Evolutionary conservation across 2,888 invertebrate genomes (phyloP).

Genomic region (Hirtodrosophila confusa): DNA sequence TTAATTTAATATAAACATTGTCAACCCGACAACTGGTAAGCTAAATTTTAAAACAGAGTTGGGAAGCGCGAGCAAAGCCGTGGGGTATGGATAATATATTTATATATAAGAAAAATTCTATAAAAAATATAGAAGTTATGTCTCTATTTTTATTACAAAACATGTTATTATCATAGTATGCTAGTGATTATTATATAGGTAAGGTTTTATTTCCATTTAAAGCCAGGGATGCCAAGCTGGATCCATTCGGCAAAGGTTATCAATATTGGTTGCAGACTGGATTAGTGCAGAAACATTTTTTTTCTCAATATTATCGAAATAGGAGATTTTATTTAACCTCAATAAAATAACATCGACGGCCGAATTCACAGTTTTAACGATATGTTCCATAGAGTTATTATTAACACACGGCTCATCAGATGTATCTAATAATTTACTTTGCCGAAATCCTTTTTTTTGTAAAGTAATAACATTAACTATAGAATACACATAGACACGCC

Average conservation of each 20-base stretch:
- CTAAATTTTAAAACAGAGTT: too few species aligned
- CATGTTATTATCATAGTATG: neutral
- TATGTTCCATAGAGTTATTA: conserved; percentile 93
- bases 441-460: conserved; percentile 88
- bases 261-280: conserved; percentile 95
- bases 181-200: neutral
- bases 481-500: too few species aligned
- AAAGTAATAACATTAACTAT: conserved; percentile 94
- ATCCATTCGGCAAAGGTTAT: conserved; percentile 99
- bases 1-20: too few species aligned
- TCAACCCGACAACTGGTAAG: too few species aligned
- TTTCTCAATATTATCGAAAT: conserved; percentile 96
- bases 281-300: conserved; percentile 94
- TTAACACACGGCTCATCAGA: conserved; percentile 57
- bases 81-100: too few species aligned
- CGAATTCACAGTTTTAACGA: conserved; percentile 95
- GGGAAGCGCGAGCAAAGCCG: too few species aligned
- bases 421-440: conserved; percentile 85
- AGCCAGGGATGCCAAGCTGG: conserved; percentile 99
- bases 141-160: conserved; percentile 1
- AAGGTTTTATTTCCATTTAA: conserved; percentile 85
- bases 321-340: conserved; percentile 93
- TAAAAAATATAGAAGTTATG: too few species aligned
- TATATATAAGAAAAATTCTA: too few species aligned
- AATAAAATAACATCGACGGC: conserved; percentile 94